Percentiles rank a stretch among this genome's conserved stretches.
Conservation (phyloP, 2,113 vertebrate species). For the Machaerirhynchus nigripectus region DNA sequence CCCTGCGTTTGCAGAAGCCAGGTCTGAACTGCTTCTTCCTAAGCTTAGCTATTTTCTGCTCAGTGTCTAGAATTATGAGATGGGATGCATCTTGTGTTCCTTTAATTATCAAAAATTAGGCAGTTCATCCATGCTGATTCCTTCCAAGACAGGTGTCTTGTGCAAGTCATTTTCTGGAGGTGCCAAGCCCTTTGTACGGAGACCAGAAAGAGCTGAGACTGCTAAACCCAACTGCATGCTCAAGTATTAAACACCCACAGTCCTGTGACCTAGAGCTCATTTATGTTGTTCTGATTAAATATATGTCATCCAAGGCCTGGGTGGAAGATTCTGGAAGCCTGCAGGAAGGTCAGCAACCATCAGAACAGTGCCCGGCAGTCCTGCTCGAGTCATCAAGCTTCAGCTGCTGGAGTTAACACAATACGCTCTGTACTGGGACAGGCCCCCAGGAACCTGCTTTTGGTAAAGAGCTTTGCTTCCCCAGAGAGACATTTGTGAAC, state of each 20-base stretch:
- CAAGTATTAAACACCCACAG: not conserved
- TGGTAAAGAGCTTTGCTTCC: not conserved
- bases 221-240: not conserved
- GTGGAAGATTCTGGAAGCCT: not conserved
- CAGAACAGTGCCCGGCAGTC: not conserved
- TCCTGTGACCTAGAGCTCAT: not conserved
- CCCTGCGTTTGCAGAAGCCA: not conserved
- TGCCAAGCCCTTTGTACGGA: not conserved
- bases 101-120: not conserved
- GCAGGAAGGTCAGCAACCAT: not conserved
- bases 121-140: not conserved
- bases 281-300: not conserved
- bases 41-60: not conserved
- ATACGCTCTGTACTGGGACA: not conserved
- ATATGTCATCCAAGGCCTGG: not conserved
- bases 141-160: not conserved
- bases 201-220: not conserved
- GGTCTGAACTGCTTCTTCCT: not conserved
- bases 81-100: not conserved
- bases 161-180: not conserved
- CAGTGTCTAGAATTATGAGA: not conserved
- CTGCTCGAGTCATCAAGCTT: not conserved
- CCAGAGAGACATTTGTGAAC: not conserved
- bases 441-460: not conserved
- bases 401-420: not conserved